phyloP scores from a whole-genome alignment of 2,797 vertebrate genomes.

The Potorous gilbertii region DNA sequence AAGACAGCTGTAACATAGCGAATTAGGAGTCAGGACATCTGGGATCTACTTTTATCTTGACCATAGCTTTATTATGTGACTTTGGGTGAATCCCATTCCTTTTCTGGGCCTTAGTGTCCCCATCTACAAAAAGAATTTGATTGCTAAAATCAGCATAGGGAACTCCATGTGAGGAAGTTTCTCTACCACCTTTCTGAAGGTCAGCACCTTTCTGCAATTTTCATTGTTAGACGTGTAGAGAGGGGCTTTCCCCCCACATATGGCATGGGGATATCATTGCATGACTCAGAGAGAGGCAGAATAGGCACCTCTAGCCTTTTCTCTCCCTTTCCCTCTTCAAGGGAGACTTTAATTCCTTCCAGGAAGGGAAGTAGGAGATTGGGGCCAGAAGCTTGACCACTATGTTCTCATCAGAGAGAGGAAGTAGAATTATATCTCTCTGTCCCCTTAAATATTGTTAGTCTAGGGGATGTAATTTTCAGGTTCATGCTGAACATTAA shows the following conservation, averaged over 20 bases:
- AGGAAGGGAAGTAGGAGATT: not conserved
- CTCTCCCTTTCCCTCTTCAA: not conserved
- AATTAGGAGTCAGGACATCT: not conserved
- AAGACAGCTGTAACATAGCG: not conserved
- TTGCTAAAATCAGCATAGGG: not conserved
- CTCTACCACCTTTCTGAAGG: not conserved
- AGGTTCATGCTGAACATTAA: not conserved
- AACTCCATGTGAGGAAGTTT: not conserved
- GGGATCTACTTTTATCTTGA: not conserved
- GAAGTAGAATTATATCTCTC: not conserved
- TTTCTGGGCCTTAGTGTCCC: not conserved
- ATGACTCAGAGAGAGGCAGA: not conserved
- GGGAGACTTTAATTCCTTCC: not conserved
- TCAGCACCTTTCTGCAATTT: not conserved
- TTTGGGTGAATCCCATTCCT: not conserved
- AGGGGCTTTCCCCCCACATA: not conserved
- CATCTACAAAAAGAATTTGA: not conserved
- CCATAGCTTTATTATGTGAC: not conserved
- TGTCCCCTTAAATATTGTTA: not conserved
- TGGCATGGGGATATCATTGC: not conserved
- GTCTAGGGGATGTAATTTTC: not conserved
- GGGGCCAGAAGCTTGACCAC: not conserved
- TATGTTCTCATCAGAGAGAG: not conserved
- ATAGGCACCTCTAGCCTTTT: not conserved
- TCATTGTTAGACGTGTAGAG: not conserved